A percentile compares a stretch with the other conserved stretches of the same genome.
Evolutionary conservation across 2,888 invertebrate species (phyloP).

Genomic region (Toxonevra muliebris): DNA sequence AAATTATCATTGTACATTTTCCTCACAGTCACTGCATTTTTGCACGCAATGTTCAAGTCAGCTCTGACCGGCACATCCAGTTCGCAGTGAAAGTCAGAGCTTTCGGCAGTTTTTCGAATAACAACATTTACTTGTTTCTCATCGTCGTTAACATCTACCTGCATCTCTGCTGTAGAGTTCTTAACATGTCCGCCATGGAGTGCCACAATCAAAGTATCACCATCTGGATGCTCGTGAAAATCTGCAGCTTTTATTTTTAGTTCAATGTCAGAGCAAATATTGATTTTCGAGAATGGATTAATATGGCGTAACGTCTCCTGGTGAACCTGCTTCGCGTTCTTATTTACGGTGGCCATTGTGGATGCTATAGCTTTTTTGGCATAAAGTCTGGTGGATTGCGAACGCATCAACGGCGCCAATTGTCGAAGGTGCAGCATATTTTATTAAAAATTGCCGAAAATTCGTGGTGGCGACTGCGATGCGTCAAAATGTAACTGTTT

Average conservation of each 20-base stretch:
- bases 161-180: conserved; percentile 48
- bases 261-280: conserved; percentile 50
- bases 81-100: conserved; percentile 44
- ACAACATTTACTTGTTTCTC: conserved; percentile 48
- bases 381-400: conserved; percentile 3
- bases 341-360: not conserved
- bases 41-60: conserved; percentile 49
- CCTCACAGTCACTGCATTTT: conserved; percentile 47
- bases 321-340: conserved; percentile 44
- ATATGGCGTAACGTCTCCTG: conserved; percentile 53
- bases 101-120: conserved; percentile 38
- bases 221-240: conserved; percentile 50
- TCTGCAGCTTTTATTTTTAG: conserved; percentile 49
- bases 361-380: conserved; percentile 15
- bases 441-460: not conserved
- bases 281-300: conserved; percentile 50
- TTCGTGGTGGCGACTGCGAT: not conserved
- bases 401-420: conserved; percentile 6
- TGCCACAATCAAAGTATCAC: conserved; percentile 53
- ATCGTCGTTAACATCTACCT: conserved; percentile 45
- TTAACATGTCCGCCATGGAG: conserved; percentile 46
- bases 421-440: conserved; percentile 23
- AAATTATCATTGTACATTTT: conserved; percentile 54
- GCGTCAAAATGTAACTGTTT: no score
- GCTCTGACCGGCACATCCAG: conserved; percentile 58